Percentiles rank a stretch among this genome's conserved stretches.
Evolutionary conservation across 2,888 invertebrate genomes (phyloP).

Genomic region (Drosophila lacicola): DNA sequence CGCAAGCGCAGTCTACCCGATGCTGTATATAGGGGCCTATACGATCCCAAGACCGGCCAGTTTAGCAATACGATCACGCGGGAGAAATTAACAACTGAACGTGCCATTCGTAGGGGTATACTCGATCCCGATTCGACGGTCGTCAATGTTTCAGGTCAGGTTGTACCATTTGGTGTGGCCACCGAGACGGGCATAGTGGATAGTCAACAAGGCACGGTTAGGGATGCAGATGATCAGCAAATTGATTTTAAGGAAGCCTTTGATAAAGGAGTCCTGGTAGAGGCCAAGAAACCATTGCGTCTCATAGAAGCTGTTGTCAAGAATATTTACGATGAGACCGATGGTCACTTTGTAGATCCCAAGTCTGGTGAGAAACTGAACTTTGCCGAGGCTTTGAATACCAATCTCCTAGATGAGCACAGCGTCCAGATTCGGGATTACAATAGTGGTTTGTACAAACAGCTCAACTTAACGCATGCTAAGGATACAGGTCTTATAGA

Average conservation of each 20-base stretch:
- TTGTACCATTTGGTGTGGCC: constrained; percentile 93
- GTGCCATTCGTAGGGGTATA: constrained; percentile 93
- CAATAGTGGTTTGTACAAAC: constrained; percentile 90
- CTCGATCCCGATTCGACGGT: constrained; percentile 94
- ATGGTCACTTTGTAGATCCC: constrained; percentile 94
- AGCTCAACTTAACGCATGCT: constrained; percentile 92
- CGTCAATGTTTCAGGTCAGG: constrained; percentile 92
- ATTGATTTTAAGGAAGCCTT: constrained; percentile 94
- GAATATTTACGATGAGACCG: constrained; percentile 91
- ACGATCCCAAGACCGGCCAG: constrained; percentile 93
- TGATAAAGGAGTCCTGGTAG: constrained; percentile 92
- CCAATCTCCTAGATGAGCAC: constrained; percentile 92
- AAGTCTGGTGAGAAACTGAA: constrained; percentile 91
- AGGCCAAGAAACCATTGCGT: constrained; percentile 92
- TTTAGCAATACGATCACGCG: constrained; percentile 92
- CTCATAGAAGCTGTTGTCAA: constrained; percentile 93
- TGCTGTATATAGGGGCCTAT: constrained; percentile 96
- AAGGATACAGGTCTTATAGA: constrained; percentile 91
- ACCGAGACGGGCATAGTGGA: constrained; percentile 92
- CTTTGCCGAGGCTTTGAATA: constrained; percentile 92
- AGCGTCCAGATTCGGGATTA: constrained; percentile 93
- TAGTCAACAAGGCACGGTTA: constrained; percentile 90
- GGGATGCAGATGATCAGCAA: constrained; percentile 87
- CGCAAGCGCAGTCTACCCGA: constrained; percentile 93
- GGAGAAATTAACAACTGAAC: constrained; percentile 92